Percentiles rank a stretch among this genome's conserved stretches.
Evolutionary conservation across 1,140 invertebrate genomes (phyloP).

Genomic region (Drosophila teissieri): DNA sequence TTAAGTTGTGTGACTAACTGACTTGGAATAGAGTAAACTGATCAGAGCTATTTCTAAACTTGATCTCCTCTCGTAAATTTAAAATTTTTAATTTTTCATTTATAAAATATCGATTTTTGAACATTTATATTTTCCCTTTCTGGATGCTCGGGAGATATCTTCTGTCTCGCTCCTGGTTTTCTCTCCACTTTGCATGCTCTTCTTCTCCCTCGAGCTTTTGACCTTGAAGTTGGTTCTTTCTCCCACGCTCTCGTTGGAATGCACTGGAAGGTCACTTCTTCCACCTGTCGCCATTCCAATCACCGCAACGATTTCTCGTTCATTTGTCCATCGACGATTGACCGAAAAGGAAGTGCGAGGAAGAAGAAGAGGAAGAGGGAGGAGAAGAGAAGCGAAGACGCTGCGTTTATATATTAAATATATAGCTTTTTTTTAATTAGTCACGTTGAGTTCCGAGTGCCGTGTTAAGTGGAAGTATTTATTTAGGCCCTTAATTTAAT

Average conservation of each 20-base stretch:
- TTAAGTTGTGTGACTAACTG: no score
- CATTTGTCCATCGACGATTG: conserved; percentile 73
- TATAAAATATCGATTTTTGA: no score
- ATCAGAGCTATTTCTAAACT: no score
- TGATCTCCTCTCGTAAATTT: no score
- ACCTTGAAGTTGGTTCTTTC: conserved; percentile 1
- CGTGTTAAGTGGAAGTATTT: conserved; percentile 72
- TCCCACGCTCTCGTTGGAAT: conserved; percentile 13
- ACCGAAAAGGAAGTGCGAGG: conserved; percentile 51
- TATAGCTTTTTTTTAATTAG: conserved; percentile 74
- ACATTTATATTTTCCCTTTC: no score
- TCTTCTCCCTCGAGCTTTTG: not conserved
- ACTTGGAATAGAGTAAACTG: no score
- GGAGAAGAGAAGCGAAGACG: conserved; percentile 32
- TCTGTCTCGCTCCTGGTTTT: no score
- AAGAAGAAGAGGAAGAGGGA: conserved; percentile 6
- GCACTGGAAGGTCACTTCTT: not conserved
- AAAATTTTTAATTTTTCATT: no score
- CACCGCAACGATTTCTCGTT: conserved; percentile 43
- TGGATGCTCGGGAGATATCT: no score
- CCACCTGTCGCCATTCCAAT: not conserved
- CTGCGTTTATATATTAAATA: conserved; percentile 63
- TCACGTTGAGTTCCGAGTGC: conserved; percentile 49
- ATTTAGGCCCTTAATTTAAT: conserved; percentile 51
- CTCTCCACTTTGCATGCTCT: not conserved